A percentile compares a stretch with the other conserved stretches of the same genome.
Evolutionary conservation across 2,113 vertebrate species (phyloP).

Genomic region (Poeciliopsis retropinna): DNA sequence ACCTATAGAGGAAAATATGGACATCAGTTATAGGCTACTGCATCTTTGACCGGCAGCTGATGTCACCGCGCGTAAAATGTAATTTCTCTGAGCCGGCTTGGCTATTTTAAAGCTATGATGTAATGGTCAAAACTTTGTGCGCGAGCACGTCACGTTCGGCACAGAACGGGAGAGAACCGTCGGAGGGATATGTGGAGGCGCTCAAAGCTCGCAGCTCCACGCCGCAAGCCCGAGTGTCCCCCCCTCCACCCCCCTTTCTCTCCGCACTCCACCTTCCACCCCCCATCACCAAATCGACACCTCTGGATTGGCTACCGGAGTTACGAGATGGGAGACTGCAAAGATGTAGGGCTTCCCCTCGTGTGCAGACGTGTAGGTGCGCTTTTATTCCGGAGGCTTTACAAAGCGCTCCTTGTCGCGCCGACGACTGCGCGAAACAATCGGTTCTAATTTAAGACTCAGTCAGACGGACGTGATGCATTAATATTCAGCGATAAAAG

Average conservation of each 20-base stretch:
- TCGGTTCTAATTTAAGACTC: constrained; percentile 31
- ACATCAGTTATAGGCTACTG: constrained; percentile 40
- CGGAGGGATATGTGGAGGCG: constrained; percentile 33
- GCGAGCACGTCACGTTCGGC: constrained; percentile 70
- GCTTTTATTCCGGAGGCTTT: constrained; percentile 9
- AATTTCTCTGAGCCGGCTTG: constrained; percentile 66
- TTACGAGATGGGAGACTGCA: constrained; percentile 49
- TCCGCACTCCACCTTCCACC: not conserved
- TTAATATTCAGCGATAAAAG: not conserved
- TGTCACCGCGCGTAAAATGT: constrained; percentile 77
- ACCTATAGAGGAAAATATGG: not conserved
- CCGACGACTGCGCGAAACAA: constrained; percentile 3
- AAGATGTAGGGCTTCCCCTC: constrained; percentile 61
- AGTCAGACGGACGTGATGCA: constrained; percentile 30
- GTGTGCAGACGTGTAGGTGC: constrained; percentile 24
- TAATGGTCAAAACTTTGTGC: constrained; percentile 77
- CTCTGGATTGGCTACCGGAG: constrained; percentile 68
- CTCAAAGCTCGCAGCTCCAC: constrained; percentile 42
- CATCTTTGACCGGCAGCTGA: constrained; percentile 72
- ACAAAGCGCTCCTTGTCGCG: constrained; percentile 10
- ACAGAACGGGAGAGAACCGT: constrained; percentile 39
- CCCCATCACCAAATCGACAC: constrained; percentile 44
- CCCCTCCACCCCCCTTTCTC: too few species aligned
- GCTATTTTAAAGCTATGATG: constrained; percentile 82
- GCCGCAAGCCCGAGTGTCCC: constrained; percentile 42